Conservation (phyloP, 2,888 invertebrate genomes). For the Parnassius apollo region DNA sequence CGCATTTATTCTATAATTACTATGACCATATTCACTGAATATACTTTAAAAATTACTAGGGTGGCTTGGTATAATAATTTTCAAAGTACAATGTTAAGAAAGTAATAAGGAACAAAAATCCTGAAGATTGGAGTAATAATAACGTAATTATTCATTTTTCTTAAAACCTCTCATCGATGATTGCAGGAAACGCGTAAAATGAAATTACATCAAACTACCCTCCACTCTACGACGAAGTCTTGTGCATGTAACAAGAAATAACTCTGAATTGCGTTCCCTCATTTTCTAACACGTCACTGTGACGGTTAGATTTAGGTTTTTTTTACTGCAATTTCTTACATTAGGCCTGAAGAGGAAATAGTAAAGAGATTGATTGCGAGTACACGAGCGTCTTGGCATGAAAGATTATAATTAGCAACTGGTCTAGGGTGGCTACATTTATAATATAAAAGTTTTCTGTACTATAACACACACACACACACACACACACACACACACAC, state of each 20-base stretch:
- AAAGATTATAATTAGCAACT: conserved; percentile 31
- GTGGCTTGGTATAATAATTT: too few relatives aligned
- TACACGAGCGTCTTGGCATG: conserved; percentile 29
- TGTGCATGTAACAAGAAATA: background rate
- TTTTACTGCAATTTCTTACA: conserved; percentile 34
- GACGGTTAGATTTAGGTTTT: conserved; percentile 27
- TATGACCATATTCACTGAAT: too few relatives aligned
- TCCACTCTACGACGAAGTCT: background rate
- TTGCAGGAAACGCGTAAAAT: background rate
- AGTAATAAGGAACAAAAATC: too few relatives aligned
- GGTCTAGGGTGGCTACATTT: background rate
- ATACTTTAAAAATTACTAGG: too few relatives aligned
- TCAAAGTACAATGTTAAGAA: too few relatives aligned
- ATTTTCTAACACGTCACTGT: conserved; percentile 27
- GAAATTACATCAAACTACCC: background rate
- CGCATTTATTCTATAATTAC: too few relatives aligned
- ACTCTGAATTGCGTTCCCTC: background rate
- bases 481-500: too few relatives aligned
- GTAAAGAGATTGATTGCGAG: conserved; percentile 33
- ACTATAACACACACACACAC: too few relatives aligned
- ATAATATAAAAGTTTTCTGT: background rate
- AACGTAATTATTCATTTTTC: too few relatives aligned
- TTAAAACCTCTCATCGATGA: too few relatives aligned
- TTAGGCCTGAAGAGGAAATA: conserved; percentile 27
- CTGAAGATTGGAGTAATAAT: too few relatives aligned